phyloP scores from a whole-genome alignment of 2,797 vertebrate species.

The Neostethus bicornis region DNA sequence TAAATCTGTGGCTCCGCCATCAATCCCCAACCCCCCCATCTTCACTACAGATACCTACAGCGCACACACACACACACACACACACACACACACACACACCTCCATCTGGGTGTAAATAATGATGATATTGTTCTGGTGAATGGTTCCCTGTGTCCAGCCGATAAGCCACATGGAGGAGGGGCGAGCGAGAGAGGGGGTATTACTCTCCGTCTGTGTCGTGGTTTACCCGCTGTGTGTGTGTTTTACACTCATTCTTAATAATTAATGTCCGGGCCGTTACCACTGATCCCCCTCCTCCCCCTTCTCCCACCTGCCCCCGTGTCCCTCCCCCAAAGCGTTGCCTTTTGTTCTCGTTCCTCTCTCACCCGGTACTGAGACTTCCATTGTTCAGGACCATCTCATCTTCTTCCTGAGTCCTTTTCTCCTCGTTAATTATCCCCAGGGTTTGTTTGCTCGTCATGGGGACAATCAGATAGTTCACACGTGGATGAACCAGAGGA shows the following conservation, averaged over 20 bases:
- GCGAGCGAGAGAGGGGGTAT: conserved; percentile 9
- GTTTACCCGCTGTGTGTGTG: conserved; percentile 31
- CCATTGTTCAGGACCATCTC: conserved; percentile 47
- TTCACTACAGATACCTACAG: conserved; percentile 34
- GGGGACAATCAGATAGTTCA: too few relatives aligned
- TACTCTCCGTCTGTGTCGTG: conserved; percentile 70
- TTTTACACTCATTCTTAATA: conserved; percentile 55
- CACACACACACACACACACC: conserved; percentile 72
- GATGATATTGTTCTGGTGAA: conserved; percentile 72
- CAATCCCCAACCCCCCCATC: conserved; percentile 24
- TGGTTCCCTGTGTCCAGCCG: conserved; percentile 72
- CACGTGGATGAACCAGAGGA: too few relatives aligned
- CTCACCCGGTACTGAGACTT: conserved; percentile 6
- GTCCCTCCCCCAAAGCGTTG: conserved; percentile 32
- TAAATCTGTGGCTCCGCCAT: conserved; percentile 65
- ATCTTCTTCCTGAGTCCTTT: background rate
- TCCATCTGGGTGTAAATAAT: conserved; percentile 80
- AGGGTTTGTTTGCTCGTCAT: too few relatives aligned
- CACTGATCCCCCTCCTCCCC: conserved; percentile 24
- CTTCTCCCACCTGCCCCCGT: background rate
- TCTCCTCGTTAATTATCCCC: conserved; percentile 38
- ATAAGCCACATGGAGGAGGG: conserved; percentile 63
- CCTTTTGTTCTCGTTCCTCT: conserved; percentile 52
- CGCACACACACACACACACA: too few relatives aligned
- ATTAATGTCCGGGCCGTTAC: conserved; percentile 51